Conservation (phyloP, 2,888 invertebrate genomes). For the Clivina fossor region DNA sequence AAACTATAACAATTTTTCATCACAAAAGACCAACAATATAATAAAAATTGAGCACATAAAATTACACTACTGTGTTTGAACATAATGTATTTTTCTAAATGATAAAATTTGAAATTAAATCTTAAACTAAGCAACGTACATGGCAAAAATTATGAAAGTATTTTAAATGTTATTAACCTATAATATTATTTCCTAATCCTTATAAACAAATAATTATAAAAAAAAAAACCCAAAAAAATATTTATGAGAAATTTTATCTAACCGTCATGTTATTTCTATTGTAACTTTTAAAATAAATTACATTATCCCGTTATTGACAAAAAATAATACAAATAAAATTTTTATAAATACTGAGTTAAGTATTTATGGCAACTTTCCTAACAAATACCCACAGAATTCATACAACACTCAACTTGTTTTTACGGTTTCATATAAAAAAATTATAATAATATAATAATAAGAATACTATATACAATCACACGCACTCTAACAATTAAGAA, state of each 20-base stretch:
- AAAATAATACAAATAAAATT: conserved; percentile 14
- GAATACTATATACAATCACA: conserved; percentile 33
- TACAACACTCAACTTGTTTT: conserved; percentile 12
- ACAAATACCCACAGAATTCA: conserved; percentile 1
- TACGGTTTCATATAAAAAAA: conserved; percentile 21
- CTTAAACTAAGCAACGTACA: conserved; percentile 20
- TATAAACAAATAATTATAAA: conserved; percentile 12
- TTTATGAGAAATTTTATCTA: conserved; percentile 16
- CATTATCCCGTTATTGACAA: conserved; percentile 21
- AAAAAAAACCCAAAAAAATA: conserved; percentile 19
- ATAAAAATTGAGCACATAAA: conserved; percentile 46
- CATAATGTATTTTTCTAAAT: conserved; percentile 13
- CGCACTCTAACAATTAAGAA: conserved; percentile 22
- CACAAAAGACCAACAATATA: conserved; percentile 48
- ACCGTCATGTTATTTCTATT: conserved; percentile 16
- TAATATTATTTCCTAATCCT: conserved; percentile 11
- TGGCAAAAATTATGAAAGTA: conserved; percentile 4
- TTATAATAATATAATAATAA: conserved; percentile 4
- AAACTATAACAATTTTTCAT: conserved; percentile 45
- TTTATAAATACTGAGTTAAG: conserved; percentile 29
- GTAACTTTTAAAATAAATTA: conserved; percentile 25
- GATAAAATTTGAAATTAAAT: conserved; percentile 12
- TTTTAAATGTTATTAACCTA: neutral
- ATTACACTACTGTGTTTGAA: conserved; percentile 14
- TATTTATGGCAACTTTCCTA: conserved; percentile 31